Evolutionary conservation across 2,797 vertebrate species (phyloP).

Genomic region (Pantherophis alleghaniensis): DNA sequence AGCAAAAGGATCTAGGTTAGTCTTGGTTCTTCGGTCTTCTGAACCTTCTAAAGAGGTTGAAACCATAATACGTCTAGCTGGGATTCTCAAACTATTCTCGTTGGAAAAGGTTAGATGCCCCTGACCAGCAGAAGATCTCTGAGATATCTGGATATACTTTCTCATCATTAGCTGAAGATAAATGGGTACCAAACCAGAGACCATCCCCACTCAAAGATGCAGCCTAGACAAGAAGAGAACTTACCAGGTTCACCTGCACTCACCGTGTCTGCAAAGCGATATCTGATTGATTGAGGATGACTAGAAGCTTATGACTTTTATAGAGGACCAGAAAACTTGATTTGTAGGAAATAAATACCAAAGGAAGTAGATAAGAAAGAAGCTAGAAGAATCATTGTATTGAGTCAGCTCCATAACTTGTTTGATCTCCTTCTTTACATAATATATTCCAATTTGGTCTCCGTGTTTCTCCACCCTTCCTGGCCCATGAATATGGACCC

Average conservation of each 20-base stretch:
- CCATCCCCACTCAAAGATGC: background rate
- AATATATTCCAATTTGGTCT: background rate
- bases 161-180: background rate
- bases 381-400: background rate
- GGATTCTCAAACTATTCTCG: background rate
- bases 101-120: background rate
- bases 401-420: background rate
- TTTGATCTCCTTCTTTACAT: background rate
- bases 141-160: background rate
- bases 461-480: background rate
- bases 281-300: background rate
- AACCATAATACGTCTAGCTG: background rate
- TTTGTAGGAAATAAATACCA: background rate
- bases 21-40: background rate
- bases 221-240: background rate
- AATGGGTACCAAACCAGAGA: background rate
- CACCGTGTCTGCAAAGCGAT: background rate
- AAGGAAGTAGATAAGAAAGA: background rate
- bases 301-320: background rate
- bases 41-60: background rate
- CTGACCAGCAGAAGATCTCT: background rate
- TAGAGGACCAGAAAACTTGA: background rate
- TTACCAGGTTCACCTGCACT: background rate
- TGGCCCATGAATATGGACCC: slow-evolving; percentile 4
- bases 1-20: background rate